Conservation (phyloP, 2,888 invertebrate genomes). For the Megamerina dolium region DNA sequence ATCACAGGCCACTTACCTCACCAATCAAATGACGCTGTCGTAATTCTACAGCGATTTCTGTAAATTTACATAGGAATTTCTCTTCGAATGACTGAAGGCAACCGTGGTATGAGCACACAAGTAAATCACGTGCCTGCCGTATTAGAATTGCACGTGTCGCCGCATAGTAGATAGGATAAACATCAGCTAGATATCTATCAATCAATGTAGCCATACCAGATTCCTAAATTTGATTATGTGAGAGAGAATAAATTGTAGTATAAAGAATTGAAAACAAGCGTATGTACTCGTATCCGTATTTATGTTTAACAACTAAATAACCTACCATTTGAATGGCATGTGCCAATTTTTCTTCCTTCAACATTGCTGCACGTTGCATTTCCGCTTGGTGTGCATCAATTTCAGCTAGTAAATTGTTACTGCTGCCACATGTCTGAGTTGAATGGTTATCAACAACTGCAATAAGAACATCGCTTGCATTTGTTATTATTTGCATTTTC, state of each 20-base stretch:
- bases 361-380: constrained; percentile 3
- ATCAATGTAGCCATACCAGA: constrained; percentile 48
- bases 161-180: constrained; percentile 57
- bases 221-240: constrained; percentile 23
- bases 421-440: constrained; percentile 5
- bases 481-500: neutral
- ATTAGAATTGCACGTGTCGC: constrained; percentile 57
- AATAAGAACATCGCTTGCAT: no score
- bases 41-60: constrained; percentile 53
- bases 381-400: constrained; percentile 5
- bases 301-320: constrained; percentile 2
- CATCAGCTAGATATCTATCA: constrained; percentile 58
- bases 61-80: constrained; percentile 59
- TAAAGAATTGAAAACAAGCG: neutral
- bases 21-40: constrained; percentile 48
- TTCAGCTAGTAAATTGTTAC: constrained; percentile 2
- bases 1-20: constrained; percentile 50
- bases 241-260: constrained; percentile 5
- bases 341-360: constrained; percentile 21
- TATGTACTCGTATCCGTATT: no score
- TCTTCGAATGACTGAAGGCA: constrained; percentile 58
- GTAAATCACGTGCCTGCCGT: constrained; percentile 63
- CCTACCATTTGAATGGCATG: constrained; percentile 19
- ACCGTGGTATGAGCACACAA: constrained; percentile 61
- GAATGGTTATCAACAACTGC: constrained; percentile 3